Conservation (phyloP, 2,888 invertebrate genomes). For the Antheraea yamamai region DNA sequence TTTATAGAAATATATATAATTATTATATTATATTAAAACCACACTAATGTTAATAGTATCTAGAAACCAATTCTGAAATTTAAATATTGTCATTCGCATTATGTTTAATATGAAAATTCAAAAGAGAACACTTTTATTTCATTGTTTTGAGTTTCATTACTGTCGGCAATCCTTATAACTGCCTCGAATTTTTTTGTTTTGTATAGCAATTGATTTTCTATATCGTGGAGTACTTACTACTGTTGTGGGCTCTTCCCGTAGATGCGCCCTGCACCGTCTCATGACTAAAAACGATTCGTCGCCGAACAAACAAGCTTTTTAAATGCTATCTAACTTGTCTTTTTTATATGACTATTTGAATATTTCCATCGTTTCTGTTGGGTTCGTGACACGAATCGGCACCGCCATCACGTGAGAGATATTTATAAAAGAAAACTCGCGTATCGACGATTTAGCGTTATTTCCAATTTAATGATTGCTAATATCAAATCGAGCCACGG, state of each 20-base stretch:
- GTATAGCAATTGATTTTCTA: conserved; percentile 36
- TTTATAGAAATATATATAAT: too few species aligned
- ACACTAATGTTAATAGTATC: too few species aligned
- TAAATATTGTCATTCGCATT: too few species aligned
- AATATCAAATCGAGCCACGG: conserved; percentile 67
- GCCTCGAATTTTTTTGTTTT: conserved; percentile 16
- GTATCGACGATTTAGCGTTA: conserved; percentile 79
- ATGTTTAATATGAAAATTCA: too few species aligned
- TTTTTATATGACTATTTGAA: conserved; percentile 82
- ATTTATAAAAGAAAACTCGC: conserved; percentile 81
- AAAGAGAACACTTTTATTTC: too few species aligned
- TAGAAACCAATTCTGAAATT: too few species aligned
- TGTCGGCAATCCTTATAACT: too few species aligned
- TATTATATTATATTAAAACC: too few species aligned
- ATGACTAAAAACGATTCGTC: conserved; percentile 79
- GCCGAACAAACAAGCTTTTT: conserved; percentile 81
- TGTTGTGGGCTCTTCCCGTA: conserved; percentile 43
- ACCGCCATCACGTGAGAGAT: conserved; percentile 80
- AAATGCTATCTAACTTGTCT: conserved; percentile 82
- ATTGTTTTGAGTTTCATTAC: too few species aligned
- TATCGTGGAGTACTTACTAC: conserved; percentile 29
- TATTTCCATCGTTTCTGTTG: conserved; percentile 77
- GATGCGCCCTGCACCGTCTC: conserved; percentile 71
- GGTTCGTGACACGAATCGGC: conserved; percentile 80
- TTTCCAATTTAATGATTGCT: conserved; percentile 82